Evolutionary conservation across 2,113 vertebrate genomes (phyloP), one percentile per base, ranked within the genome.

Genomic region (Apodemus sylvaticus): DNA sequence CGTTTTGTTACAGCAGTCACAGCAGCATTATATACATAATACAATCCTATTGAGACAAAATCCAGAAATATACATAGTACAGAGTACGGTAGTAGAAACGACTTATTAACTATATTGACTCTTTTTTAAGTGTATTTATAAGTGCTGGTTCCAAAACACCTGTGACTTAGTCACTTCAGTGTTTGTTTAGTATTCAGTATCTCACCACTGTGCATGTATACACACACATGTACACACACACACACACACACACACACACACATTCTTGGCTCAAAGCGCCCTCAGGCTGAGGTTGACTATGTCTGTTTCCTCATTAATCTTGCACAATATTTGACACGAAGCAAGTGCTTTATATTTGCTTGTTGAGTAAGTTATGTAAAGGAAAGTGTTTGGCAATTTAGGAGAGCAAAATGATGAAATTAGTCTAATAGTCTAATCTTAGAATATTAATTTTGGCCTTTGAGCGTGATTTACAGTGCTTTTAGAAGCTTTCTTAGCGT

Each of bases 381-480:
- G 36, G 42, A 64, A 81, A 22, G 19, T 86, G 20, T 42, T 70
- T 81, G 51, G 60, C 36, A 74, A 19, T 71, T 90, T 60, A 73
- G 79, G 79, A 85, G 87, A 94, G 45, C n/a, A 89, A 71, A 93
- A 86, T 22, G n/a, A 31, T 83, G 24, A 77, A 45, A 60, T 51
- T 34, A 87, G 82, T 81, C 13, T 64, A 53, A 24, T 90, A 77
- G 55, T 78, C 86, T 90, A 62, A 48, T 66, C 82, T 88, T 51
- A 87, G 39, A 93, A 90, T 90, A 88, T 42, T 42, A 60, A 88
- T 87, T 70, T 95, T 88, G 88, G 3, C 78, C 55, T 85, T 94
- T 88, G 81, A 77, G 71, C 14, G 0, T 34, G 8, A 58, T 73
- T 93, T 29, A 55, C 3, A 73, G 31, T 5, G 58, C 55, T 64